Evolutionary conservation across 2,888 invertebrate species (phyloP), one percentile per base, ranked within the genome.

Genomic region (Diplolepis rosae): DNA sequence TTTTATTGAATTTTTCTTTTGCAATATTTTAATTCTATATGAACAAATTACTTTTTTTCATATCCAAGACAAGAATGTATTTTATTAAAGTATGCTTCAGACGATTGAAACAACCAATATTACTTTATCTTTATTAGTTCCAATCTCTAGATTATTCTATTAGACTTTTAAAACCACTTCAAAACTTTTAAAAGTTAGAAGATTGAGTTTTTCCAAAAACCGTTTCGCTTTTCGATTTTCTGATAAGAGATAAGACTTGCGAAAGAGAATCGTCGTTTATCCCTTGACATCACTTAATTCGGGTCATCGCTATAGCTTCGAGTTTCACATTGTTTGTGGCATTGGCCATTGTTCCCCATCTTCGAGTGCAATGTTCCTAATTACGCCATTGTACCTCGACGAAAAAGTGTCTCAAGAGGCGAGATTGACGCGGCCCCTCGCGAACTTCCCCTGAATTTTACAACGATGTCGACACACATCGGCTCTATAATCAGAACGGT

Each of bases 361-460:
- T 61, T 61, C 39, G n/a, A 13, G n/a, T 39, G 61, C 61, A 24
- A 61, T 61, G 61, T 61, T 61, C 61, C 39, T 61, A 39, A 61
- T 61, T 61, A 39, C 39, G 24, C 39, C 61, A 61, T 61, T 61
- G 61, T 61, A 39, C 24, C 61, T 11, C 11, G 48, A 48, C 45
- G 35, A 39, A 56, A 39, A 39, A 61, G 39, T 61, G 39, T 39
- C 39, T 61, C 27, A 24, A 61, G 61, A 61, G 61, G 24, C 39
- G 24, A 27, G 51, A 68, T 27, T 68, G 68, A 68, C 74, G 27
- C 67, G 54, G 35, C 52, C 65, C 15, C 50, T 52, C 54, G 24
- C 54, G 56, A 68, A 56, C 48, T 69, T 61, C 52, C 68, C 65
- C 66, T 61, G 68, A 66, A 73, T 70, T 73, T 65, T 66, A 68